Evolutionary conservation across 2,888 invertebrate genomes (phyloP).

Genomic region (Dryomyza anilis): DNA sequence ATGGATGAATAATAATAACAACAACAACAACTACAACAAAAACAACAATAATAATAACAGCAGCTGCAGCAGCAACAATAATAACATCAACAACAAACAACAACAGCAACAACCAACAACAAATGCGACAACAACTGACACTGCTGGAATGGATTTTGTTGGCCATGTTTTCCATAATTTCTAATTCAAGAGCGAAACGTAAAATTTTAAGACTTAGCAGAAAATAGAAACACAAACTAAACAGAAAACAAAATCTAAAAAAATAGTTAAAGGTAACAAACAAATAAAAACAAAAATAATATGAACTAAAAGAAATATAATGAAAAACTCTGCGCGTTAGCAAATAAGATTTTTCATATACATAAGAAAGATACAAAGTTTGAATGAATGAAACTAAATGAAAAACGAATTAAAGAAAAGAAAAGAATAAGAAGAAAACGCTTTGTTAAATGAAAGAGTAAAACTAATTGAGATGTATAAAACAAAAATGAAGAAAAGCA

Average conservation of each 20-base stretch:
- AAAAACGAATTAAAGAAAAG: not conserved
- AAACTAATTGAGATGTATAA: not conserved
- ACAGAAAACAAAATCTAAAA: constrained; percentile 24
- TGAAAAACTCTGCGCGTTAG: too few species aligned
- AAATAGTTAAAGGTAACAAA: not conserved
- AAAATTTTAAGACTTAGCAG: constrained; percentile 26
- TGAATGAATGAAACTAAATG: too few species aligned
- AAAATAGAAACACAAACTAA: constrained; percentile 9
- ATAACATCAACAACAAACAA: constrained; percentile 9
- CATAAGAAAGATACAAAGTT: too few species aligned
- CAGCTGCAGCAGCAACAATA: not conserved
- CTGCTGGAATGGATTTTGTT: too few species aligned
- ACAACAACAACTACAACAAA: constrained; percentile 4
- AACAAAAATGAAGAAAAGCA: not conserved
- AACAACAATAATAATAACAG: constrained; percentile 10
- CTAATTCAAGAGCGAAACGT: constrained; percentile 19
- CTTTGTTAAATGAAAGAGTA: not conserved
- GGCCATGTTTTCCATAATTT: constrained; percentile 38
- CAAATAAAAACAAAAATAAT: not conserved
- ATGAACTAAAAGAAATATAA: not conserved
- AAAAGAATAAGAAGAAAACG: not conserved
- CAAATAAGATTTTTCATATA: too few species aligned
- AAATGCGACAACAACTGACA: not conserved
- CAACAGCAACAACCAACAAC: not conserved
- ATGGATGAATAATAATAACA: constrained; percentile 27